Conservation (phyloP, 2,113 vertebrate genomes). For the Zonotrichia leucophrys region DNA sequence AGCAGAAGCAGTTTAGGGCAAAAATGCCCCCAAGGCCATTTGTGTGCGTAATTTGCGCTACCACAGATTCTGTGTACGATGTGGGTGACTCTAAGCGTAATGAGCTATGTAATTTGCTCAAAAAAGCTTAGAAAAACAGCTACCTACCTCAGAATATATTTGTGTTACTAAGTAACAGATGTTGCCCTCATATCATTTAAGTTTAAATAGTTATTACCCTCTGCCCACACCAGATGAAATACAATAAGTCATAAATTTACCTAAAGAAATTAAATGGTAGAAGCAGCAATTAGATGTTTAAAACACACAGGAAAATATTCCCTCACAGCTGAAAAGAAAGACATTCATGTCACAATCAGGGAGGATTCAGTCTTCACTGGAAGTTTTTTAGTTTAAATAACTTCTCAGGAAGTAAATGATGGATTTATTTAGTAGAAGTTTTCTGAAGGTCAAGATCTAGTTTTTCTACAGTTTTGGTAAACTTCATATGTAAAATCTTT, state of each 20-base stretch:
- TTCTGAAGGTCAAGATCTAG: not conserved
- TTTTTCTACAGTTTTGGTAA: slow-evolving; percentile 29
- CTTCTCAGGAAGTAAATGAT: not conserved
- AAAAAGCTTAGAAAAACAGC: slow-evolving; percentile 41
- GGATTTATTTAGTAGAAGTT: not conserved
- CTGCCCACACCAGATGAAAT: slow-evolving; percentile 34
- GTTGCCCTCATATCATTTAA: slow-evolving; percentile 11
- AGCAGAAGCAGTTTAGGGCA: not conserved
- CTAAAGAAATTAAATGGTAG: slow-evolving; percentile 4
- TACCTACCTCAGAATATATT: slow-evolving; percentile 54
- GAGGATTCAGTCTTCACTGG: not conserved
- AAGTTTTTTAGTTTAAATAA: not conserved
- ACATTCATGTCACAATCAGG: not conserved
- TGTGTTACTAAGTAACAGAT: slow-evolving; percentile 69
- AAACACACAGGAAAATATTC: not conserved
- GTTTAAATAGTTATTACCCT: slow-evolving; percentile 56
- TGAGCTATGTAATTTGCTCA: slow-evolving; percentile 52
- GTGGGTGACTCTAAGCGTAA: slow-evolving; percentile 1
- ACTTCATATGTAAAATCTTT: not conserved
- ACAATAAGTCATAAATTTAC: slow-evolving; percentile 32
- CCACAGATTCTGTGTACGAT: not conserved
- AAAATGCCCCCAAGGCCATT: not conserved
- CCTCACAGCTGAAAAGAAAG: not conserved
- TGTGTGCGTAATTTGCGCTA: not conserved
- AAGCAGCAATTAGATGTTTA: slow-evolving; percentile 5